Conservation (phyloP, 2,888 invertebrate species). For the Archips xylosteana region DNA sequence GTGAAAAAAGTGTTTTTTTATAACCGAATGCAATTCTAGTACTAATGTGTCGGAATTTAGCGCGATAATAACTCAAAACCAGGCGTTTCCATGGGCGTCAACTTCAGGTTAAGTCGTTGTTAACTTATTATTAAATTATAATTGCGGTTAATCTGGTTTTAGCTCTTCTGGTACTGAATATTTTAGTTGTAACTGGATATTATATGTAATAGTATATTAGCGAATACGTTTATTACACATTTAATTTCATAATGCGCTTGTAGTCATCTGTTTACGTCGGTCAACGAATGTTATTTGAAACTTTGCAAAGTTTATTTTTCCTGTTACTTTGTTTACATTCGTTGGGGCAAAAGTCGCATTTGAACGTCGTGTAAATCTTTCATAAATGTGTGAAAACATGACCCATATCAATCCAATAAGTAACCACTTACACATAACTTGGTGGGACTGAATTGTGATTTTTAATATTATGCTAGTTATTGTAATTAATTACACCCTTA, state of each 20-base stretch:
- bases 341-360: neutral
- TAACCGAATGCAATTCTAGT: constrained; percentile 51
- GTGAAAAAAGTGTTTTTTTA: constrained; percentile 40
- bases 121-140: constrained; percentile 79
- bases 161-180: constrained; percentile 42
- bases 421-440: neutral
- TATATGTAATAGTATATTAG: neutral
- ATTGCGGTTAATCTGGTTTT: constrained; percentile 61
- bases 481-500: no score
- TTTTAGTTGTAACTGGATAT: neutral
- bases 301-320: constrained; percentile 48
- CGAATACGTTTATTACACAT: neutral
- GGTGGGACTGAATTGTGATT: neutral
- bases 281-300: constrained; percentile 54
- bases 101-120: constrained; percentile 76
- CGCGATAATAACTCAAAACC: constrained; percentile 55
- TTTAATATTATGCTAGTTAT: neutral
- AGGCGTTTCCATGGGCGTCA: constrained; percentile 80
- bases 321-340: constrained; percentile 42
- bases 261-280: constrained; percentile 50
- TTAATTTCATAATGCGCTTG: neutral
- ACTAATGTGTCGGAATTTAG: constrained; percentile 55
- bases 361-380: neutral
- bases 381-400: neutral
- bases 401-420: neutral